Evolutionary conservation across 2,113 vertebrate species (phyloP), one percentile per base, ranked within the genome.

Genomic region (Pelmatolapia mariae): DNA sequence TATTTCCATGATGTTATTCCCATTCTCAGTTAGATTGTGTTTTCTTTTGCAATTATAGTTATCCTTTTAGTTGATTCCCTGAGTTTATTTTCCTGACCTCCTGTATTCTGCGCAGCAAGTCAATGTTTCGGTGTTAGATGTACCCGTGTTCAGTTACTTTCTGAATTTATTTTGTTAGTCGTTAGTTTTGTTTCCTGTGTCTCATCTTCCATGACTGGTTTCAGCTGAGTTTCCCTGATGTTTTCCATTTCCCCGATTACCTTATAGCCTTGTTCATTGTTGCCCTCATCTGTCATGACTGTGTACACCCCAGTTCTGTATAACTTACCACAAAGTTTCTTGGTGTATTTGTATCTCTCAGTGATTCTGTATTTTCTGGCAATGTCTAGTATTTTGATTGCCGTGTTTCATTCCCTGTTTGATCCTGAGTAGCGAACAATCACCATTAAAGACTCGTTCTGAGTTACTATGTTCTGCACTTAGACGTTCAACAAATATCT

Each of bases 41-140:
- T 40, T 68, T 68, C 36, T 68, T 40, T 68, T 22, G 36, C 18
- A 68, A 9, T 68, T 68, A 15, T 40, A 68, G 11, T 68, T 68
- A 40, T 68, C 36, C 19, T 40, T 40, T 68, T 40, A 68, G 3
- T 15, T 68, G 33, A 40, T 68, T 68, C 4, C 11, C 63, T 9
- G 33, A 68, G 63, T 40, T 68, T 68, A 36, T 68, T 68, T 68
- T 40, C 36, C 63, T 68, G 63, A 38, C 63, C 36, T 68, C 36
- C 19, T 68, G 7, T 68, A 40, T 68, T 68, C 36, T 40, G 33
- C 11, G 63, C 19, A 38, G 7, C 33, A 40, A 68, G 63, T 40
- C 36, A 38, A 4, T 40, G 36, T 40, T 68, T 68, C 1, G 3
- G 33, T 68, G 63, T 68, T 40, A 68, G 63, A 38, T 68, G 19